phyloP scores from a whole-genome alignment of 2,888 invertebrate species.

The Watsonalla cultraria region DNA sequence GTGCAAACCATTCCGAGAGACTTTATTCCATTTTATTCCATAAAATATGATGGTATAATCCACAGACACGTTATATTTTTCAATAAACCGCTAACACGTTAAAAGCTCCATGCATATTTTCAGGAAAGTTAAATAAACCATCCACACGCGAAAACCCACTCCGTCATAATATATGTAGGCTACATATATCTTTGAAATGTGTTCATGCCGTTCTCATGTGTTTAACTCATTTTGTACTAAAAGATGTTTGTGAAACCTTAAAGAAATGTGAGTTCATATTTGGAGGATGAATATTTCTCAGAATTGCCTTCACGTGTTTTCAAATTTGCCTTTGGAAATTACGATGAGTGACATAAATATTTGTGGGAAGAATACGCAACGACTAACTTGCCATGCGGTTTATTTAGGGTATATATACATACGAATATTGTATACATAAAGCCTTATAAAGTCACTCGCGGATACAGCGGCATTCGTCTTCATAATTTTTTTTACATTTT shows the following conservation, averaged over 20 bases:
- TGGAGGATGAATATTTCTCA: background rate
- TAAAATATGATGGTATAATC: background rate
- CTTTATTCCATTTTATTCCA: background rate
- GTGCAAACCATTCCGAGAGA: background rate
- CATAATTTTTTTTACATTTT: too few species aligned
- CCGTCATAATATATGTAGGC: background rate
- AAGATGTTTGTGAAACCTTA: background rate
- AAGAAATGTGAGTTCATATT: background rate
- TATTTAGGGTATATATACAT: too few species aligned
- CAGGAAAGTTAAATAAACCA: conserved; percentile 10
- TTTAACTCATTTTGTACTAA: background rate
- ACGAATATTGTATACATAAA: too few species aligned
- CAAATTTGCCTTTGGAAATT: background rate
- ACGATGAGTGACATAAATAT: too few species aligned
- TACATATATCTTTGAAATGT: background rate
- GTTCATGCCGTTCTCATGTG: background rate
- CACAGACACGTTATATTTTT: conserved; percentile 8
- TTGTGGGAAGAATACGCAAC: too few species aligned
- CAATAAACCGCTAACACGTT: conserved; percentile 19
- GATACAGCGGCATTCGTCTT: too few species aligned
- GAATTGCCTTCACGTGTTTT: background rate
- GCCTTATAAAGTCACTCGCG: too few species aligned
- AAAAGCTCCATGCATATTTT: conserved; percentile 24
- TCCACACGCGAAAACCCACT: conserved; percentile 5
- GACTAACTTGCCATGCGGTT: too few species aligned